Percentiles rank a stretch among this genome's conserved stretches.
phyloP scores from a whole-genome alignment of 2,113 vertebrate species.

The Patagioenas fasciata region DNA sequence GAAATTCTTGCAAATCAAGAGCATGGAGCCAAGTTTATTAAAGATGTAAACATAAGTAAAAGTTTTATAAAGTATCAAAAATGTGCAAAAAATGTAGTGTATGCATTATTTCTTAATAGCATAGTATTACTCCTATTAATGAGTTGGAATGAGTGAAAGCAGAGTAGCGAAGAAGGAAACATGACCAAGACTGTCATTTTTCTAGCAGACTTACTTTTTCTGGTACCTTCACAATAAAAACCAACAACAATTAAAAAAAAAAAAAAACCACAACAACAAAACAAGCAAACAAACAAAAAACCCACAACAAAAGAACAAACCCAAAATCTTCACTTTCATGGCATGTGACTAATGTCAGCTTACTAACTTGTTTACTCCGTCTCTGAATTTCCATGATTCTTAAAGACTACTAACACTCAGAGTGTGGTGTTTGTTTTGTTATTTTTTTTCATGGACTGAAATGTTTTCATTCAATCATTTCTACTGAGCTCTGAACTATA shows the following conservation, averaged over 20 bases:
- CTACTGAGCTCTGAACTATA: background rate
- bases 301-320: too few species aligned
- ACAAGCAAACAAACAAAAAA: background rate
- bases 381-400: background rate
- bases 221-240: background rate
- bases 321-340: background rate
- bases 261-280: background rate
- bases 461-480: background rate
- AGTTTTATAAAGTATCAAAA: background rate
- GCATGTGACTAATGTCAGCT: background rate
- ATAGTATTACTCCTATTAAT: background rate
- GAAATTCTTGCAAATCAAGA: background rate
- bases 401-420: background rate
- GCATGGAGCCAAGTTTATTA: background rate
- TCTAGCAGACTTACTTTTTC: background rate
- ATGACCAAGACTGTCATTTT: background rate
- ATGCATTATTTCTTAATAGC: background rate
- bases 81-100: background rate
- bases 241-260: too few species aligned
- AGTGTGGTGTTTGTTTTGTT: rapidly evolving
- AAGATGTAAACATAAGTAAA: background rate
- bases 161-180: background rate
- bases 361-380: background rate
- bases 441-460: background rate
- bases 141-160: background rate